A percentile compares a stretch with the other conserved stretches of the same genome.
These are phyloP conservation scores for Zoanthus sociatus DNA, from an alignment of 92 coral and sea anemone genomes.

Conservation along the genomic window DNA sequence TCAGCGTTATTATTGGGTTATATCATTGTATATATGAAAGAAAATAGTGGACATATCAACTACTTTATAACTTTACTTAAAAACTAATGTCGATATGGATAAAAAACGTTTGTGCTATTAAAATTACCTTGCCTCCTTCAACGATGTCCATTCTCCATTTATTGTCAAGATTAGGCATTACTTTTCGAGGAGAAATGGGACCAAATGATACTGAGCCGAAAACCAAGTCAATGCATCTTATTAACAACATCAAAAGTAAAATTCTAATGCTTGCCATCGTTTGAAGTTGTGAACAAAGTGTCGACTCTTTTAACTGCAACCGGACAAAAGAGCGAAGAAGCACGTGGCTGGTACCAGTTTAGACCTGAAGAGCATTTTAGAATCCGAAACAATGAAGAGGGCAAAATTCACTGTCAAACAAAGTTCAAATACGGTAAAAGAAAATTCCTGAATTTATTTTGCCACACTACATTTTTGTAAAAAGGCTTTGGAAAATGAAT, in stretches of 20 bases:
- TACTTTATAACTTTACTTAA: background rate
- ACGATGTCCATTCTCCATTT: background rate
- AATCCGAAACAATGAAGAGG: background rate
- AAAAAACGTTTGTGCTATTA: background rate
- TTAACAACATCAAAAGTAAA: background rate
- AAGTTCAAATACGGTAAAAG: background rate
- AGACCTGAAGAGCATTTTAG: background rate
- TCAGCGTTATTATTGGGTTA: too few relatives aligned
- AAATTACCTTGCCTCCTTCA: background rate
- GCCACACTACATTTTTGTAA: too few relatives aligned
- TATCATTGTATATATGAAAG: too few relatives aligned
- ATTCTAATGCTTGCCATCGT: background rate
- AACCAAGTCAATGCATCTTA: background rate
- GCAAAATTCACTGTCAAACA: background rate
- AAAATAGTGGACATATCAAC: background rate
- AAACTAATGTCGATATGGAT: background rate
- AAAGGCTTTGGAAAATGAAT: too few relatives aligned
- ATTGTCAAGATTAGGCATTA: background rate
- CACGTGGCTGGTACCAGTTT: slow-evolving; percentile 7
- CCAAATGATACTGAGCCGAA: background rate
- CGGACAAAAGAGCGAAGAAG: background rate
- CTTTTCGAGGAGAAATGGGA: background rate
- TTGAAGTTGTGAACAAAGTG: background rate
- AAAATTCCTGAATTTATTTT: too few relatives aligned
- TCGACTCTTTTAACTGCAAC: background rate